Evolutionary conservation across 53 echinoderm and acorn worm species (phyloP).

Genomic region (Holothuria leucospilota): DNA sequence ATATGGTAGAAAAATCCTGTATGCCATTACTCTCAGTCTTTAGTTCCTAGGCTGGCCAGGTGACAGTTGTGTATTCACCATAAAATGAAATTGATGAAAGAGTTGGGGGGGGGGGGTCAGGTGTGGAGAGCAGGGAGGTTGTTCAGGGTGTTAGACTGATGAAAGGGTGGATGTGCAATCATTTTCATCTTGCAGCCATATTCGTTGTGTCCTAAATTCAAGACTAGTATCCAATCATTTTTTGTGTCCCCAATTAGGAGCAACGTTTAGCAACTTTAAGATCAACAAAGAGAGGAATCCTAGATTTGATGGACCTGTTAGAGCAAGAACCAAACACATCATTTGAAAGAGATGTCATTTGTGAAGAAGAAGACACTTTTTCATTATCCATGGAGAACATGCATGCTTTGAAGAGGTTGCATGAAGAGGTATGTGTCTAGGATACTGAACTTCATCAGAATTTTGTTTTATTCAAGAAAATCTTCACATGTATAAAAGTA

Average conservation of each 20-base stretch:
- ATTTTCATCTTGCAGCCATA: background rate
- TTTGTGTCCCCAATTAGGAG: slow-evolving; percentile 44
- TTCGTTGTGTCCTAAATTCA: background rate
- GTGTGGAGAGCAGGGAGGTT: background rate
- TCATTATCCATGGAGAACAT: slow-evolving; percentile 91
- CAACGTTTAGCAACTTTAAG: slow-evolving; percentile 69
- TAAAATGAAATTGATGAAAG: background rate
- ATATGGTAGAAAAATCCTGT: too few relatives aligned
- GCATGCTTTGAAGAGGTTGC: slow-evolving; percentile 79
- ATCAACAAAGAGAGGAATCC: slow-evolving; percentile 76
- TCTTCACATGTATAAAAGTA: too few relatives aligned
- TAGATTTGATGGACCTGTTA: slow-evolving; percentile 72
- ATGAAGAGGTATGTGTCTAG: slow-evolving; percentile 72
- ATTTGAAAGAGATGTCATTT: slow-evolving; percentile 94
- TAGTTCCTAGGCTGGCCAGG: too few relatives aligned
- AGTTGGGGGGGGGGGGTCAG: background rate
- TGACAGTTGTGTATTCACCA: background rate
- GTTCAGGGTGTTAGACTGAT: background rate
- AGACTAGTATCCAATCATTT: background rate
- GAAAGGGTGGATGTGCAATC: background rate
- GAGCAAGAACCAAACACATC: slow-evolving; percentile 98
- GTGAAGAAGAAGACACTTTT: slow-evolving; percentile 95
- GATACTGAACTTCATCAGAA: too few relatives aligned
- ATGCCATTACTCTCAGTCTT: too few relatives aligned
- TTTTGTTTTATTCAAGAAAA: too few relatives aligned